phyloP scores from a whole-genome alignment of 2,113 vertebrate genomes.

The Heterocephalus glaber region DNA sequence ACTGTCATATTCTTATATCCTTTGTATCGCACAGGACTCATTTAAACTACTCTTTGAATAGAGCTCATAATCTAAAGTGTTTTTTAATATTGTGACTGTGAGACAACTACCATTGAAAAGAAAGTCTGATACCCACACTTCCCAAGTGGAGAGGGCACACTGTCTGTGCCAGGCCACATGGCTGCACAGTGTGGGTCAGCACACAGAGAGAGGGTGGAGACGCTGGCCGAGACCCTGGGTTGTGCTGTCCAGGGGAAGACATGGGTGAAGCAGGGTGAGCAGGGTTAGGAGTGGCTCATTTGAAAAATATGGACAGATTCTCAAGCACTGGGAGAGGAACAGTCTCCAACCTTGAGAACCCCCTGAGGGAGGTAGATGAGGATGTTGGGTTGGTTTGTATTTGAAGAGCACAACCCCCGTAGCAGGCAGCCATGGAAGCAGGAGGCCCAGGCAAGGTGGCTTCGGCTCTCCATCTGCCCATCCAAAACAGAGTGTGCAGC shows the following conservation, averaged over 20 bases:
- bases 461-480: not conserved
- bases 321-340: not conserved
- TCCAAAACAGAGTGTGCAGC: not conserved
- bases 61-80: not conserved
- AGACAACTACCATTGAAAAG: not conserved
- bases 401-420: not conserved
- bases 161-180: accelerated
- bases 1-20: not conserved
- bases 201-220: not conserved
- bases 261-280: not conserved
- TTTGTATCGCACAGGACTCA: not conserved
- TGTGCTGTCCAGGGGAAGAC: not conserved
- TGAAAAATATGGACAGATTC: not conserved
- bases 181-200: not conserved
- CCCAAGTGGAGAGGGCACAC: not conserved
- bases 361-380: not conserved
- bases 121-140: not conserved
- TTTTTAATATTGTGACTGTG: not conserved
- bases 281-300: not conserved
- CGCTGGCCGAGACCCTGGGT: not conserved
- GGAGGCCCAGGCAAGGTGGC: not conserved
- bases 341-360: not conserved
- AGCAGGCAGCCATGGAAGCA: not conserved
- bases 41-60: not conserved
- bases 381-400: not conserved